Base-by-base conservation (phyloP, 2,888 invertebrate species). In the Drosophila paranaensis region DNA sequence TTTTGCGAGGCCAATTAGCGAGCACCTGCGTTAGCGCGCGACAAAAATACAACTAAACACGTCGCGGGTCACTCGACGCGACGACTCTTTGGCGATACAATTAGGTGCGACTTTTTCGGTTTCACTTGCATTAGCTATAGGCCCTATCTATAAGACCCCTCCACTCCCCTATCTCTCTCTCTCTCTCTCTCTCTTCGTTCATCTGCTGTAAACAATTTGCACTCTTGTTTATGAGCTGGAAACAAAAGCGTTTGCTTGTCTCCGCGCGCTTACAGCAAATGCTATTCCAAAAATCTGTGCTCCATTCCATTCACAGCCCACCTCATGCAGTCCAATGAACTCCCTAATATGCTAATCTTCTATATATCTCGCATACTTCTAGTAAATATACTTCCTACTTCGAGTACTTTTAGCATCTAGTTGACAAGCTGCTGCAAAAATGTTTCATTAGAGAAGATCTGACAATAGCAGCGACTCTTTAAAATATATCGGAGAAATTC, bases 191-290 rank as follows among this genome's bases (percentile, higher is more conserved):
- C 20, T 20, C 20, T 9, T 20, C 25, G 8, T 10, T 25, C 43
- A 46, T 40, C 48, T 11, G 10, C 43, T 30, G 45, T 39, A 64
- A 76, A 89, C 88, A 90, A 89, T 90, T 90, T 90, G 90, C 86
- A 78, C 83, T 81, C 74, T 90, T 88, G 88, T 90, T 85, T 79
- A 72, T 40, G 56, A 14, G 43, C 61, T 25, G 2, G 54, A 60
- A 87, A 87, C 89, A 87, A 87, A 87, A 77, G 88, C 74, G 42
- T 69, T 79, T 54, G 73, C 68, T 89, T 87, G 77, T 83, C 55
- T 81, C 63, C 13, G 61, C 13, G 61, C 60, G 58, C 56, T 57
- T 62, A 54, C 68, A 56, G 50, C 60, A 45, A 67, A 57, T 42
- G 39, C 16, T 30, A 10, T 37, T 37, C 54, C 16, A 27, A 54